A percentile compares a stretch with the other conserved stretches of the same genome.
These are phyloP conservation scores for Jordanella pulchra DNA, from an alignment of 2,797 vertebrate species.

Conservation along the genomic window DNA sequence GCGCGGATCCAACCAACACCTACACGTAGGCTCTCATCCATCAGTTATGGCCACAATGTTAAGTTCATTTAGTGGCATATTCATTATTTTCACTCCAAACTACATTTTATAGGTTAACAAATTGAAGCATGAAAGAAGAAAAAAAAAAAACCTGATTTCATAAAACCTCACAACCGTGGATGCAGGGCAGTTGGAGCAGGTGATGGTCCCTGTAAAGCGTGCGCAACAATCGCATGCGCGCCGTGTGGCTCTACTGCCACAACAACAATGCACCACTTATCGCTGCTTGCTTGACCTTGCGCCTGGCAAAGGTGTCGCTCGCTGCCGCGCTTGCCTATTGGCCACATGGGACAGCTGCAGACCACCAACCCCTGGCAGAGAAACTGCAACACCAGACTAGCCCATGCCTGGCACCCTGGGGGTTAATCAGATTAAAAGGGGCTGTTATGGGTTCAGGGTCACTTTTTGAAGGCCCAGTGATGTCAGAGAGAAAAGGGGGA, in stretches of 20 bases:
- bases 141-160: neutral
- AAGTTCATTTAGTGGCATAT: constrained; percentile 19
- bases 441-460: neutral
- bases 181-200: constrained; percentile 85
- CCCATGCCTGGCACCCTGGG: constrained; percentile 69
- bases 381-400: constrained; percentile 86
- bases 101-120: neutral
- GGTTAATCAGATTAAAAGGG: constrained; percentile 41
- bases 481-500: constrained; percentile 8
- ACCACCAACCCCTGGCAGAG: constrained; percentile 80
- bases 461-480: neutral
- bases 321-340: constrained; percentile 70
- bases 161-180: constrained; percentile 89
- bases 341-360: constrained; percentile 84
- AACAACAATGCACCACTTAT: constrained; percentile 54
- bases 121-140: too few relatives aligned
- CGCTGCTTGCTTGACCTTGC: constrained; percentile 67
- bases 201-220: constrained; percentile 99
- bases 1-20: constrained; percentile 95
- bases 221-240: constrained; percentile 85
- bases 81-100: neutral
- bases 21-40: constrained; percentile 89
- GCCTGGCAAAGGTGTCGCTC: constrained; percentile 75
- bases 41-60: constrained; percentile 84
- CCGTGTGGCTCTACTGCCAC: constrained; percentile 43